phyloP scores from a whole-genome alignment of 1,140 invertebrate species.

The Ips typographus region DNA sequence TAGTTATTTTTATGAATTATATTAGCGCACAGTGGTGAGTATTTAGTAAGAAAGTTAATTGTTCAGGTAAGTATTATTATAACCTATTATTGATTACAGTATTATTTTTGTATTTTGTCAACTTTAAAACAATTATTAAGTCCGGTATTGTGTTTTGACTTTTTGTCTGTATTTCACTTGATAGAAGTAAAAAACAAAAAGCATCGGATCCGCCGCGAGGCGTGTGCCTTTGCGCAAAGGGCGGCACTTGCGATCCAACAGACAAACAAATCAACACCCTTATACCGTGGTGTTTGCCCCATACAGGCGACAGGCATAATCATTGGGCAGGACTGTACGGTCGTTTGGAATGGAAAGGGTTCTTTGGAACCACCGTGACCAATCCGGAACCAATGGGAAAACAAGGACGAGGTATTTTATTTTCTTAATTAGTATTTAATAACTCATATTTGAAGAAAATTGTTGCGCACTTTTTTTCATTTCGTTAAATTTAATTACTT shows the following conservation, averaged over 20 bases:
- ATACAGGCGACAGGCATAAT: slow-evolving; percentile 84
- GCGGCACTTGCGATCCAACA: slow-evolving; percentile 66
- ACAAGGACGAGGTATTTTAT: slow-evolving; percentile 61
- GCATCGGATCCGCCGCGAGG: slow-evolving; percentile 66
- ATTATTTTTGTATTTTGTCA: too few species aligned
- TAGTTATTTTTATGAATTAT: too few species aligned
- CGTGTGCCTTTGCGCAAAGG: slow-evolving; percentile 75
- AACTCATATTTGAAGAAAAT: too few species aligned
- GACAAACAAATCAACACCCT: slow-evolving; percentile 83
- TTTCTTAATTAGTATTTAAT: not conserved
- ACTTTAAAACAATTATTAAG: too few species aligned
- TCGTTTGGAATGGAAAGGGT: slow-evolving; percentile 80
- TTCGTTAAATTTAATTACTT: too few species aligned
- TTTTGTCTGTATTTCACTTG: too few species aligned
- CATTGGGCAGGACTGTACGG: slow-evolving; percentile 81
- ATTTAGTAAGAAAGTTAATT: too few species aligned
- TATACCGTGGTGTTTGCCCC: slow-evolving; percentile 89
- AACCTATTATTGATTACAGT: too few species aligned
- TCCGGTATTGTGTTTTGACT: too few species aligned
- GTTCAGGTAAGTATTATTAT: too few species aligned
- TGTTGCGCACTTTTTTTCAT: too few species aligned
- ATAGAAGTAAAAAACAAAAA: slow-evolving; percentile 70
- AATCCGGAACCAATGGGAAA: slow-evolving; percentile 92
- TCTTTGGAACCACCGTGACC: slow-evolving; percentile 84
- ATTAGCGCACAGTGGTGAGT: too few species aligned